A percentile compares a stretch with the other conserved stretches of the same genome.
Conservation (phyloP, 1,140 invertebrate species). For the Diachasma alloeum region DNA sequence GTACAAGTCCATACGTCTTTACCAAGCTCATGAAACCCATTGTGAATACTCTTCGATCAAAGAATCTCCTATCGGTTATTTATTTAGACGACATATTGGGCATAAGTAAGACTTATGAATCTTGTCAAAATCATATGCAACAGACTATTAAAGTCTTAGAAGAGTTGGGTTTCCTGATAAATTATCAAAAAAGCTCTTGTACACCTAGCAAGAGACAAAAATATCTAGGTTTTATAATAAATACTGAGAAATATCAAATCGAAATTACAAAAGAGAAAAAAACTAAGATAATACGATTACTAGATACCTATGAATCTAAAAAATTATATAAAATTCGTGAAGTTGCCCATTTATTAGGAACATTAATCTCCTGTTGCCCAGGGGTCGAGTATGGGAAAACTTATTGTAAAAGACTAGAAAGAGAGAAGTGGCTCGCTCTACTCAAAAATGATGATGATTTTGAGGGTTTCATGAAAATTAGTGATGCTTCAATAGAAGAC, state of each 20-base stretch:
- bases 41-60: too few species aligned
- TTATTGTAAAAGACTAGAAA: constrained; percentile 30
- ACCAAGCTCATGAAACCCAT: too few species aligned
- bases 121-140: too few species aligned
- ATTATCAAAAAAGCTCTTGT: too few species aligned
- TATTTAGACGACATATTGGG: too few species aligned
- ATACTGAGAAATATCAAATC: background rate
- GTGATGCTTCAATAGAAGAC: background rate
- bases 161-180: too few species aligned
- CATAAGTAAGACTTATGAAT: too few species aligned
- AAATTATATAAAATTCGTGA: background rate
- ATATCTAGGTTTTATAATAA: background rate
- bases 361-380: constrained; percentile 3
- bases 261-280: background rate
- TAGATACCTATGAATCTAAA: background rate
- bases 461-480: background rate
- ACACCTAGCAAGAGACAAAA: background rate
- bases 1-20: too few species aligned
- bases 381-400: constrained; percentile 24
- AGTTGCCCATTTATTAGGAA: background rate
- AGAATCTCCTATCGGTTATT: too few species aligned
- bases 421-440: constrained; percentile 29
- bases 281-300: background rate
- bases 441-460: background rate
- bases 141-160: too few species aligned